These are phyloP conservation scores for Decapterus maruadsi DNA, from an alignment of 2,797 vertebrate genomes.

Conservation along the genomic window DNA sequence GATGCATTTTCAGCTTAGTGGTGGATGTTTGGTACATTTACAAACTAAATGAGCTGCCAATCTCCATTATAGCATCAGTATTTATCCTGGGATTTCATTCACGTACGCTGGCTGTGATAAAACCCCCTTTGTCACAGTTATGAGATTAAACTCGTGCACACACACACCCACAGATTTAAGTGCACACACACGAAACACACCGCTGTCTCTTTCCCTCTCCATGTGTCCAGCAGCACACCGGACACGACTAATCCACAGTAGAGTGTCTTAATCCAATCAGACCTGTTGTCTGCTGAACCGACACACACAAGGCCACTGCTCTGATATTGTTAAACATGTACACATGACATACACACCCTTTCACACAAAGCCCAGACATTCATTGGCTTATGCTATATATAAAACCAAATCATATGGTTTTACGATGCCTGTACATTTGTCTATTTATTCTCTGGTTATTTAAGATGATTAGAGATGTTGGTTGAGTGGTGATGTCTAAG, in stretches of 20 bases:
- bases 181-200: conserved; percentile 7
- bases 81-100: conserved; percentile 58
- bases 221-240: conserved; percentile 58
- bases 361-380: neutral
- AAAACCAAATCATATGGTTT: neutral
- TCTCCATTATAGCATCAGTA: conserved; percentile 45
- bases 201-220: conserved; percentile 12
- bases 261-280: conserved; percentile 77
- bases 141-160: conserved; percentile 53
- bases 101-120: conserved; percentile 49
- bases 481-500: no score
- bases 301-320: conserved; percentile 43
- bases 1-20: conserved; percentile 55
- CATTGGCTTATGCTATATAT: neutral
- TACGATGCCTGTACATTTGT: neutral
- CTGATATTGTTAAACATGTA: conserved; percentile 48
- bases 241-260: conserved; percentile 72
- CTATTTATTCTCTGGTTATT: neutral
- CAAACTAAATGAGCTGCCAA: conserved; percentile 61
- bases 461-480: neutral
- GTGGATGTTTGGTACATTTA: conserved; percentile 60
- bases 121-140: conserved; percentile 52
- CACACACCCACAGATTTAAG: conserved; percentile 43
- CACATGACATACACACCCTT: conserved; percentile 6
- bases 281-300: conserved; percentile 67